These are phyloP conservation scores for Phlogophora meticulosa DNA, from an alignment of 2,888 invertebrate species.

Conservation along the genomic window DNA sequence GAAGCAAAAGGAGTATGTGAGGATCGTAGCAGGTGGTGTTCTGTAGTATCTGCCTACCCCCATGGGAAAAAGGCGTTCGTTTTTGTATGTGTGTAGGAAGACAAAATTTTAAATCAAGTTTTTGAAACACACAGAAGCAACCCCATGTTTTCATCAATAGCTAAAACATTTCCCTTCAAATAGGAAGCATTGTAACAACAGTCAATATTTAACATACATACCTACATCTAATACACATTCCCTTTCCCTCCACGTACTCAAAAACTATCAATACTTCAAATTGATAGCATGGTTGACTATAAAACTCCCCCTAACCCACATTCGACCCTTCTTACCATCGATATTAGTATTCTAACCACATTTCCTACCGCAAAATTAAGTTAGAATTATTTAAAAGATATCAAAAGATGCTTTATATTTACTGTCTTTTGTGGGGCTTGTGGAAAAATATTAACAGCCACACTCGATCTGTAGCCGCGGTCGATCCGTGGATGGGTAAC, in stretches of 20 bases:
- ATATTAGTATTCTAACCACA: constrained; percentile 51
- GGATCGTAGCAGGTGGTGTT: too few relatives aligned
- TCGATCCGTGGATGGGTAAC: too few relatives aligned
- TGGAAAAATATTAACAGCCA: too few relatives aligned
- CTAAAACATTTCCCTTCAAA: not conserved
- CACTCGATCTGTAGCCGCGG: too few relatives aligned
- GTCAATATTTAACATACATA: not conserved
- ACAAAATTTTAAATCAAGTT: too few relatives aligned
- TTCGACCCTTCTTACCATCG: constrained; percentile 19
- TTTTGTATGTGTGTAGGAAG: too few relatives aligned
- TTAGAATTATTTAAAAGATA: constrained; percentile 38
- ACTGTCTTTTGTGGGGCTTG: too few relatives aligned
- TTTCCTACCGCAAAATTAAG: constrained; percentile 16
- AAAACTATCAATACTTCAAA: constrained; percentile 60
- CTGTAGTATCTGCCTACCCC: too few relatives aligned
- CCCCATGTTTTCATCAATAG: too few relatives aligned
- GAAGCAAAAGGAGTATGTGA: too few relatives aligned
- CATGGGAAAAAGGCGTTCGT: too few relatives aligned
- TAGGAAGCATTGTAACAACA: not conserved
- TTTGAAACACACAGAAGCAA: too few relatives aligned
- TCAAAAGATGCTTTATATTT: not conserved
- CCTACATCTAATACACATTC: constrained; percentile 6
- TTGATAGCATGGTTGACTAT: constrained; percentile 52
- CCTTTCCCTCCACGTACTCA: constrained; percentile 15
- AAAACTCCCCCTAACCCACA: constrained; percentile 58